Conservation (phyloP, 2,113 vertebrate species). For the Urocynchramus pylzowi region DNA sequence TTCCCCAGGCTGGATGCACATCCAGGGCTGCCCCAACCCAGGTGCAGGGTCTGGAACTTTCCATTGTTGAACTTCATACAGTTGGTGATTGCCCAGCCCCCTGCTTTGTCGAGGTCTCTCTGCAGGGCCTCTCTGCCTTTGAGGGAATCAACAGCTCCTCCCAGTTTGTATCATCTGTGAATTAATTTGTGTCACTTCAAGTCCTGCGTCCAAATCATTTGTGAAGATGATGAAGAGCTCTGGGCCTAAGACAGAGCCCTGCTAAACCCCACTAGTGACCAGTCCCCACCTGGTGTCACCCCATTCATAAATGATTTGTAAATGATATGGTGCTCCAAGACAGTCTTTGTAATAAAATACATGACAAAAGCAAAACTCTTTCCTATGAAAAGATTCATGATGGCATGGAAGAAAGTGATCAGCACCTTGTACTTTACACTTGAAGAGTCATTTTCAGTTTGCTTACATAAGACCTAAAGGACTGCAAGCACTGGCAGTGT, state of each 20-base stretch:
- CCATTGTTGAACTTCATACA: rapidly evolving
- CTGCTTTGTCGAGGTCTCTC: rapidly evolving
- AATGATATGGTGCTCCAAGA: neutral
- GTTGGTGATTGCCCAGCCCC: neutral
- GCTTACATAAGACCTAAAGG: neutral
- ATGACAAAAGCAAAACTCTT: neutral
- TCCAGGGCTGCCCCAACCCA: neutral
- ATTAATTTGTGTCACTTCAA: neutral
- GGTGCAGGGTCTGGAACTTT: neutral
- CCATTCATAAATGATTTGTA: neutral
- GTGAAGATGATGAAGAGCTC: neutral
- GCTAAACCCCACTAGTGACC: neutral
- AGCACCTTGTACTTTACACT: neutral
- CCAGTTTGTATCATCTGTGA: neutral
- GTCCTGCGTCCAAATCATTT: rapidly evolving
- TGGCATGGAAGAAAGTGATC: neutral
- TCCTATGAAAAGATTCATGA: neutral
- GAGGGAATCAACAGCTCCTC: neutral
- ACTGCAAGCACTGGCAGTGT: neutral
- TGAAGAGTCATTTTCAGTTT: neutral
- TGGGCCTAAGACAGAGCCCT: neutral
- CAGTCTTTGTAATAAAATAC: neutral
- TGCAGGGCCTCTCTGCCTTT: neutral
- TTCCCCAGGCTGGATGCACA: neutral
- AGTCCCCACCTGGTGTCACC: neutral